Evolutionary conservation across 64 coral and sea anemone genomes (phyloP).

Genomic region (Catalaphyllia jardinei): DNA sequence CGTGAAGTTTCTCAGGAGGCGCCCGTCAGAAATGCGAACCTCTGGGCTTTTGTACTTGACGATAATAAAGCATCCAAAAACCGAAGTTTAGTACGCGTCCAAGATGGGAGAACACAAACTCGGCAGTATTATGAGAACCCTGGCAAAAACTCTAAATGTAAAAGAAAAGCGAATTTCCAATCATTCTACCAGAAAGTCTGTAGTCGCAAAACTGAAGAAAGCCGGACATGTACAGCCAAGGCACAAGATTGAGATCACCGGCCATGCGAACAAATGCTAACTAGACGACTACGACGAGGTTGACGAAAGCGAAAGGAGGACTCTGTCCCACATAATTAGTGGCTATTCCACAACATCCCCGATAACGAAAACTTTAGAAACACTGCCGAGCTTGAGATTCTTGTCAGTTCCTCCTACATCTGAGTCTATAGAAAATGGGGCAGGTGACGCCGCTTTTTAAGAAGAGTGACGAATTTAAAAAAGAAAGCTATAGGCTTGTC

Average conservation of each 20-base stretch:
- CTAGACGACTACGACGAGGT: conserved; percentile 18
- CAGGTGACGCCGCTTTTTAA: no score
- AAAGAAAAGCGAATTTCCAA: background rate
- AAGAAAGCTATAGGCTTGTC: no score
- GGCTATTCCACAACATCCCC: no score
- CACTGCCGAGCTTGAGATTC: no score
- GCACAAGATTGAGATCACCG: background rate
- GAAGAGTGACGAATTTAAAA: no score
- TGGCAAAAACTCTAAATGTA: background rate
- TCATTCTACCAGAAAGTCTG: background rate
- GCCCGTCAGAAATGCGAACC: conserved; percentile 12
- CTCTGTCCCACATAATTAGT: no score
- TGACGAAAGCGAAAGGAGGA: background rate
- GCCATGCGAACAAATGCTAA: no score
- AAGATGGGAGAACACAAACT: conserved; percentile 43
- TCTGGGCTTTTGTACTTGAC: conserved; percentile 32
- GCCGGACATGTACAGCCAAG: background rate
- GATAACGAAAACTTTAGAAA: no score
- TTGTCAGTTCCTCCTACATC: no score
- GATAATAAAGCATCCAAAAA: conserved; percentile 13
- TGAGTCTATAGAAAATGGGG: no score
- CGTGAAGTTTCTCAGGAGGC: background rate
- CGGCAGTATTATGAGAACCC: conserved; percentile 26
- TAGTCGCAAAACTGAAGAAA: conserved; percentile 25
- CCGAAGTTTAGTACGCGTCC: conserved; percentile 39